These are phyloP conservation scores for Dolichoris vasculosae DNA, from an alignment of 1,140 invertebrate genomes.

Conservation along the genomic window DNA sequence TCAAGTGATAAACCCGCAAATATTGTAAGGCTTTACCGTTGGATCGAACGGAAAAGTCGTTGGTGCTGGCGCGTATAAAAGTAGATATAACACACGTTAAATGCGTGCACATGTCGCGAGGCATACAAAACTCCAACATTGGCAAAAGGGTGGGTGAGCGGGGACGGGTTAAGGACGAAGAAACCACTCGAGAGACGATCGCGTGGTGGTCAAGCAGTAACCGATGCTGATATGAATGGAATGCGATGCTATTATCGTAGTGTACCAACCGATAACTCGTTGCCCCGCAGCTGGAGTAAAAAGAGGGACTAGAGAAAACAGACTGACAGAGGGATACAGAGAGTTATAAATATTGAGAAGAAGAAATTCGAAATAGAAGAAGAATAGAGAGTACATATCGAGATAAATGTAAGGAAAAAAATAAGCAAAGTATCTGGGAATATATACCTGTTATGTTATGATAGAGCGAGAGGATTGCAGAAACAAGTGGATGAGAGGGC, in stretches of 20 bases:
- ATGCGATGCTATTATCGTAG: conserved; percentile 71
- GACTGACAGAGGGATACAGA: conserved; percentile 2
- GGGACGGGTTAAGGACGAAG: neutral
- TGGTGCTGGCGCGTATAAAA: neutral
- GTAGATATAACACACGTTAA: neutral
- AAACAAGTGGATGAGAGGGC: conserved; percentile 3
- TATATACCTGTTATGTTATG: neutral
- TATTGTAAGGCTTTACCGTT: conserved; percentile 1
- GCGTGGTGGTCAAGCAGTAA: conserved; percentile 21
- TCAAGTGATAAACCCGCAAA: neutral
- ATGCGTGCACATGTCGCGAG: too few relatives aligned
- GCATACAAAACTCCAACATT: neutral
- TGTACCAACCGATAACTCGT: conserved; percentile 66
- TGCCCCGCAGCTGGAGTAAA: conserved; percentile 39
- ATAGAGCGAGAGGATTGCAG: conserved; percentile 17
- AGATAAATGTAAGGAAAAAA: neutral
- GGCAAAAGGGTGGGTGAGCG: neutral
- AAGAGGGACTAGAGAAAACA: neutral
- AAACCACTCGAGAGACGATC: neutral
- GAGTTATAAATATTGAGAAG: conserved; percentile 21
- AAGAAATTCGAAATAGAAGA: neutral
- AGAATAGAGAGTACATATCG: neutral
- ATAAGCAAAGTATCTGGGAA: neutral
- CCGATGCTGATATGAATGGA: conserved; percentile 70
- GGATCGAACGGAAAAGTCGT: conserved; percentile 8